phyloP scores from a whole-genome alignment of 2,113 vertebrate species.

The Stercorarius parasiticus region DNA sequence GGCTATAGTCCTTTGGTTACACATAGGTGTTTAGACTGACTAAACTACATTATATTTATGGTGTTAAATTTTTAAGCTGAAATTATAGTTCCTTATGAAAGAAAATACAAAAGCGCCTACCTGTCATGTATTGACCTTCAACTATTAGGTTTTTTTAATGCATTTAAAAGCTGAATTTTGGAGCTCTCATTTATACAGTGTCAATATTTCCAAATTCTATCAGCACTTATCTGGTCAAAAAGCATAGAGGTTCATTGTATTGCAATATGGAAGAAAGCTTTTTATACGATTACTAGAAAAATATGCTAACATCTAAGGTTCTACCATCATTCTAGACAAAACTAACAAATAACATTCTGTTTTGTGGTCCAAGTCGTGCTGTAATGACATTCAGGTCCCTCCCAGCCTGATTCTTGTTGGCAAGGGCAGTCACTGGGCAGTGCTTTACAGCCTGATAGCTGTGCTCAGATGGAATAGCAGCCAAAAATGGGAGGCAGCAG shows the following conservation, averaged over 20 bases:
- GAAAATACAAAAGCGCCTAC: neutral
- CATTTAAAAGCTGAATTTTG: neutral
- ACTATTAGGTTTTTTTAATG: neutral
- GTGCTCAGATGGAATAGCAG: neutral
- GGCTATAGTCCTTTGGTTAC: neutral
- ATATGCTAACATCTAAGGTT: neutral
- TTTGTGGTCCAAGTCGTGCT: neutral
- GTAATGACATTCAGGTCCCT: neutral
- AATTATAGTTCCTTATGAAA: neutral
- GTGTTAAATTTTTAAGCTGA: neutral
- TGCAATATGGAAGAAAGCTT: neutral
- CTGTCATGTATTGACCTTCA: neutral
- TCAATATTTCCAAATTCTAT: neutral
- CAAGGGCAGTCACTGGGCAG: neutral
- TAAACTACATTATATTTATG: neutral
- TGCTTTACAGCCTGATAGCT: neutral
- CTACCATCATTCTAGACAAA: neutral
- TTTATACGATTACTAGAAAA: neutral
- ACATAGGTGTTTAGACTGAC: neutral
- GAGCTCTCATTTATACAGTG: neutral
- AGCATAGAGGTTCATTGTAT: too few relatives aligned
- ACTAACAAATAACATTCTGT: neutral
- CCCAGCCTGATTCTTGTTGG: neutral
- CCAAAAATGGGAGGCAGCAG: neutral
- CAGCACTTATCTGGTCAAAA: neutral